These are phyloP conservation scores for Globodera rostochiensis DNA, from an alignment of 1,140 invertebrate genomes.

Conservation along the genomic window DNA sequence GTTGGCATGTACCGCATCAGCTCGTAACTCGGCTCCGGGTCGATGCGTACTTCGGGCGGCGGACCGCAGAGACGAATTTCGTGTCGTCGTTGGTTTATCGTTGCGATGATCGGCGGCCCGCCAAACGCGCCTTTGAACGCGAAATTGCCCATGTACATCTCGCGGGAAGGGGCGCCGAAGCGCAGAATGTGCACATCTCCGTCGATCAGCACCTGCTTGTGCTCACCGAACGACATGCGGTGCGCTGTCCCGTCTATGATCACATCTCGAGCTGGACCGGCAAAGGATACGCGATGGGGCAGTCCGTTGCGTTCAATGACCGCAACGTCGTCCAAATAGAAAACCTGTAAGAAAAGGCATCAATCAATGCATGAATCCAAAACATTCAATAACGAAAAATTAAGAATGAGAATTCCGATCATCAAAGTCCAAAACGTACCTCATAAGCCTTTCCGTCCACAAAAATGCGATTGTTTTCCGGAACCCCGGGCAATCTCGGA, in stretches of 20 bases:
- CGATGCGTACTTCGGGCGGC: slow-evolving; percentile 74
- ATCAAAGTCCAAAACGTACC: slow-evolving; percentile 30
- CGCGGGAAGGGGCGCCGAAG: slow-evolving; percentile 86
- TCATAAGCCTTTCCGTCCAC: slow-evolving; percentile 65
- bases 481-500: slow-evolving; percentile 52
- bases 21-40: slow-evolving; percentile 65
- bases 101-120: slow-evolving; percentile 81
- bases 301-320: slow-evolving; percentile 62
- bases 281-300: slow-evolving; percentile 56
- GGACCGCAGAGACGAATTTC: slow-evolving; percentile 81
- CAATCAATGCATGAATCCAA: background rate
- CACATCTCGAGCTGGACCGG: slow-evolving; percentile 51
- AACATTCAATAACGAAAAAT: background rate
- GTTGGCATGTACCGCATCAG: slow-evolving; percentile 53
- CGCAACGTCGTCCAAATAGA: slow-evolving; percentile 57
- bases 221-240: slow-evolving; percentile 57
- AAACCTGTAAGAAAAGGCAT: slow-evolving; percentile 42
- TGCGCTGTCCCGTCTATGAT: slow-evolving; percentile 53
- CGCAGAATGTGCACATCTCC: slow-evolving; percentile 73
- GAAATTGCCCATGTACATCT: slow-evolving; percentile 84
- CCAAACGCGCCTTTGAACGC: slow-evolving; percentile 88
- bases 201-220: slow-evolving; percentile 67
- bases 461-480: slow-evolving; percentile 63
- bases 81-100: slow-evolving; percentile 78
- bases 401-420: background rate